Evolutionary conservation across 2,113 vertebrate species (phyloP), one percentile per base, ranked within the genome.

Genomic region (Pogona vitticeps): DNA sequence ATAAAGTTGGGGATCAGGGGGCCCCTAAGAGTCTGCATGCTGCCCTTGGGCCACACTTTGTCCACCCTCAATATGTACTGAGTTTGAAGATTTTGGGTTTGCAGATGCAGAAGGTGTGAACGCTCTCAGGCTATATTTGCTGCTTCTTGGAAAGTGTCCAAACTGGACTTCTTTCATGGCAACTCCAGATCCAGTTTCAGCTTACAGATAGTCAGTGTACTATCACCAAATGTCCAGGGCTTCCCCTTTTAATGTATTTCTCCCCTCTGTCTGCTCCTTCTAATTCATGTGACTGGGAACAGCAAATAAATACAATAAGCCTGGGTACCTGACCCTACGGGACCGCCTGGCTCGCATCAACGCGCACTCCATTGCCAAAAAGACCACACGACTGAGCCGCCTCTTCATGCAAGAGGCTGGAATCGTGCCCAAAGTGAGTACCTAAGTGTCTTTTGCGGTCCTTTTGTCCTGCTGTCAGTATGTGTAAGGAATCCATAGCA

Each of bases 281-380:
- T 67, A 33, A 46, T 21, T 76, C 81, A 85, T 36, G 40, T 9
- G 33, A 70, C 88, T 0, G 94, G 71, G 82, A 2, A 31, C 87
- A 99, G 99, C 98, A 10, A 97, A 97, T 90, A 99, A 98, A 94
- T 99, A 99, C 95, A 97, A 90, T 93, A 98, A 96, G 90, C 96
- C 96, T 0, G 98, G 98, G 92, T 97, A 92, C 2, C 94, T 98
- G 95, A 97, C 96, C 7, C 97, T 99, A 76, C 97, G 95, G 89
- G 98, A 98, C 88, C 97, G 97, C 89, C 95, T 99, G 17, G 97
- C 97, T 1, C 97, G 98, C 2, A 93, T 99, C 90, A 99, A 97
- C 95, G 95, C 97, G 0, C 98, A 98, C 95, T 99, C 98, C 86
- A 98, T 99, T 1, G 97, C 98, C 72, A 99, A 99, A 96, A 99